Percentiles rank a stretch among this genome's conserved stretches.
These are phyloP conservation scores for Zenarchopterus dispar DNA, from an alignment of 2,797 vertebrate genomes.

Conservation along the genomic window DNA sequence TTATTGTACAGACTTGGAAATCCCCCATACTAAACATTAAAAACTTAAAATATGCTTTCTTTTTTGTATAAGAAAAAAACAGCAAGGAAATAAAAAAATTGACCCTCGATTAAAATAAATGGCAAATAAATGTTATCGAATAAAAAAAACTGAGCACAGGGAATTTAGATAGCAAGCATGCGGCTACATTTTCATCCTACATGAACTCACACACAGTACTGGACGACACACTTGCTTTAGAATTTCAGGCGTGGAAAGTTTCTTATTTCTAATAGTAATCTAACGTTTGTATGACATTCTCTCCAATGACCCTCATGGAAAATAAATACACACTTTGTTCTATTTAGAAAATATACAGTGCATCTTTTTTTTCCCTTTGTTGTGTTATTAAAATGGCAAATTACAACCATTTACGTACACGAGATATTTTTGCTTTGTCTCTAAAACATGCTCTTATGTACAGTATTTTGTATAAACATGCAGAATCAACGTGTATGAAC, in stretches of 20 bases:
- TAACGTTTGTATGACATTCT: conserved; percentile 81
- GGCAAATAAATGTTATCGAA: conserved; percentile 50
- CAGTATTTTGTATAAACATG: conserved; percentile 88
- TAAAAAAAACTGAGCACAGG: conserved; percentile 62
- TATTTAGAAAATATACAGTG: conserved; percentile 88
- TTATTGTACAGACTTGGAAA: conserved; percentile 70
- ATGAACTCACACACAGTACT: conserved; percentile 83
- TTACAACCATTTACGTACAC: conserved; percentile 85
- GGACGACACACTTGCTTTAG: conserved; percentile 83
- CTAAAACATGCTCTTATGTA: conserved; percentile 91
- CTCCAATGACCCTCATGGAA: conserved; percentile 83
- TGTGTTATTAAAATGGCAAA: conserved; percentile 87
- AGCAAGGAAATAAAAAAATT: conserved; percentile 25
- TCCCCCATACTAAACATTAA: conserved; percentile 41
- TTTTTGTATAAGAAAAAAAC: not conserved
- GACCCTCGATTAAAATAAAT: conserved; percentile 56
- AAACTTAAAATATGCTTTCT: conserved; percentile 29
- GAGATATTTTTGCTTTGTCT: conserved; percentile 82
- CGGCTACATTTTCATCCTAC: conserved; percentile 84
- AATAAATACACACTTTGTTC: conserved; percentile 85
- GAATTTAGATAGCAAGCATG: conserved; percentile 83
- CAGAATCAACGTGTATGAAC: conserved; percentile 86
- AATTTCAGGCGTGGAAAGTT: conserved; percentile 80
- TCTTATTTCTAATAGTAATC: conserved; percentile 78
- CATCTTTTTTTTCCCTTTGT: conserved; percentile 74